Evolutionary conservation across 2,797 vertebrate genomes (phyloP).

Genomic region (Capromys pilorides): DNA sequence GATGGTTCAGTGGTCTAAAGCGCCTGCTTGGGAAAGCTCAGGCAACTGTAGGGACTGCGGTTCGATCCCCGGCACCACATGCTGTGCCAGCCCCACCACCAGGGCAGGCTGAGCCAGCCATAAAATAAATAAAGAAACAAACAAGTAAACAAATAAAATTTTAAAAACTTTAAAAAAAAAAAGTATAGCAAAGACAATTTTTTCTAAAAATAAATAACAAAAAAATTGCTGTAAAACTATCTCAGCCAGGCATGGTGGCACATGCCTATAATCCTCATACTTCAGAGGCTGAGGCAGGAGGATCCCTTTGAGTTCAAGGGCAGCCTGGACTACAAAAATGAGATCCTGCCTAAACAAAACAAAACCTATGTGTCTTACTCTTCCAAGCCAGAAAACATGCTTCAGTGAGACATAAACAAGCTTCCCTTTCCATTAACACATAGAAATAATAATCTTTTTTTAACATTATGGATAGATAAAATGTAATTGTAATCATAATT

Average conservation of each 20-base stretch:
- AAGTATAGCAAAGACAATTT: background rate
- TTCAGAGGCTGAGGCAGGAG: background rate
- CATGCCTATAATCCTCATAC: background rate
- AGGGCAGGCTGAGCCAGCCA: no score
- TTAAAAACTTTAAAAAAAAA: no score
- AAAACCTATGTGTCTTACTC: slow-evolving; percentile 85
- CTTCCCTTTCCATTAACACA: slow-evolving; percentile 84
- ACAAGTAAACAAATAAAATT: no score
- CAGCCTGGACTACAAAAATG: background rate
- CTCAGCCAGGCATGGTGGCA: slow-evolving; percentile 32
- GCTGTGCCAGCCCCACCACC: no score
- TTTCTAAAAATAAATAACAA: background rate
- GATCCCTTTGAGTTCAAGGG: background rate
- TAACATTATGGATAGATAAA: slow-evolving; percentile 85
- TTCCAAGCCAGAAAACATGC: slow-evolving; percentile 82
- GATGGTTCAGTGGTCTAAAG: no score
- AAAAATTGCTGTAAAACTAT: slow-evolving; percentile 59
- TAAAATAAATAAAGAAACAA: no score
- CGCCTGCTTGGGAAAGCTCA: no score
- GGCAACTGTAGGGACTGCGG: no score
- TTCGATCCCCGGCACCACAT: no score
- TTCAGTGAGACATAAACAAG: background rate
- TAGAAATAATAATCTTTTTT: slow-evolving; percentile 85
- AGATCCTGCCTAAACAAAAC: background rate
- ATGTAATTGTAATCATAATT: slow-evolving; percentile 82